Percentiles rank a stretch among this genome's conserved stretches.
Evolutionary conservation across 2,888 invertebrate species (phyloP).

Genomic region (Pocota personata): DNA sequence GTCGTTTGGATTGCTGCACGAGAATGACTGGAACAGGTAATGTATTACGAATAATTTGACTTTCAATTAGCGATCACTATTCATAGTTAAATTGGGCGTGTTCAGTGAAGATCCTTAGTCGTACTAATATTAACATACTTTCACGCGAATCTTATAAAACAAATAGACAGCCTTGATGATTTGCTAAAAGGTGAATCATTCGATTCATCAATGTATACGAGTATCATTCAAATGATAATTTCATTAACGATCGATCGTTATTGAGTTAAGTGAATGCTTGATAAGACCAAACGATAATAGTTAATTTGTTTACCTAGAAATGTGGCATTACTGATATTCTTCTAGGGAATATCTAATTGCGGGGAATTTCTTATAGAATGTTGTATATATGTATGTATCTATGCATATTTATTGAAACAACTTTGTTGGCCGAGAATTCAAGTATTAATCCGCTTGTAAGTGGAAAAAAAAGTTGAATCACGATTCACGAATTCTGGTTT

Average conservation of each 20-base stretch:
- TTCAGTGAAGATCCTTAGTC: neutral
- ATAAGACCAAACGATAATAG: neutral
- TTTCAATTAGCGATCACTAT: conserved; percentile 7
- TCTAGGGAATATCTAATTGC: neutral
- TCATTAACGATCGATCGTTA: neutral
- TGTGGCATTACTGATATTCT: neutral
- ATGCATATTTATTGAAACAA: neutral
- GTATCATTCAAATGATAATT: conserved; percentile 9
- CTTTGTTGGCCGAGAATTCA: neutral
- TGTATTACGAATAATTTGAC: neutral
- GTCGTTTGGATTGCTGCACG: neutral
- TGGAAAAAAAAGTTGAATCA: too few relatives aligned
- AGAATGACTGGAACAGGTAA: conserved; percentile 70
- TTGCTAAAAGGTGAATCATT: neutral
- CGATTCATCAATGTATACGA: neutral
- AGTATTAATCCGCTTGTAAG: too few relatives aligned
- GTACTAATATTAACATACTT: neutral
- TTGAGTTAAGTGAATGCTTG: neutral
- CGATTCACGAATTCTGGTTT: too few relatives aligned
- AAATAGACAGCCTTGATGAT: neutral
- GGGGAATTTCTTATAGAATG: neutral
- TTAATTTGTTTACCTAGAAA: neutral
- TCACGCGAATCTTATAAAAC: neutral
- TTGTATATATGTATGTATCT: neutral
- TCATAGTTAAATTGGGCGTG: neutral